Evolutionary conservation across 2,797 vertebrate species (phyloP), one percentile per base, ranked within the genome.

Genomic region (Enteromius viviparus): DNA sequence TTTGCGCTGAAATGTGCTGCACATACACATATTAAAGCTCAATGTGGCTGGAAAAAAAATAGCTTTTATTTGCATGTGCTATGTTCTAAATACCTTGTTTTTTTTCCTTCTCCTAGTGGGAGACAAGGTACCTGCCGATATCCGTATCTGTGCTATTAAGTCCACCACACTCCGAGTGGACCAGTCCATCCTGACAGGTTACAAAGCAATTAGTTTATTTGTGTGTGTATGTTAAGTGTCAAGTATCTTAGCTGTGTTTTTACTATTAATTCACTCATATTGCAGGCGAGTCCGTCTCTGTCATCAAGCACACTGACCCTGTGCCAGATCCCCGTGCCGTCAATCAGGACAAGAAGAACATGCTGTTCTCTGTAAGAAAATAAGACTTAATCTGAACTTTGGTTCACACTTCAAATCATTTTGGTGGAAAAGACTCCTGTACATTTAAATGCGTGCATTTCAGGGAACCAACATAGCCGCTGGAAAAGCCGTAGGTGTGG

Each of bases 341-440:
- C 84, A 99, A 99, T 89, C 98, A 99, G 87, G 98, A 99, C 92
- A 99, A 99, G 91, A 99, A 99, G 95, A 99, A 99, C 92, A 99
- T 99, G 98, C 95, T 99, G 47, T 99, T 99, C 91, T 99, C 97
- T 87, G 98, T 99, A 91, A 97, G 97, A 92, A 71, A n/a, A 45
- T 55, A 76, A 4, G 1, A 19, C 72, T 45, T 37, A 80, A 81
- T 65, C 77, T 89, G 79, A 76, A 77, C 82, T 83, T 89, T 85
- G 85, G 64, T 69, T 84, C 42, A 15, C 51, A 26, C 42, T 26
- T 45, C 6, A 60, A 51, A 32, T 6, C 19, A 14, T 53, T 53
- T 74, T 74, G 29, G 15, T 29, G 14, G 10, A 34, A n/a, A 72
- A 3, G 0, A 14, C 29, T 12, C 17, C 17, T 21, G 17, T 32